These are phyloP conservation scores for Myoxocephalus aenaeus DNA, from an alignment of 2,797 vertebrate genomes.

Conservation along the genomic window DNA sequence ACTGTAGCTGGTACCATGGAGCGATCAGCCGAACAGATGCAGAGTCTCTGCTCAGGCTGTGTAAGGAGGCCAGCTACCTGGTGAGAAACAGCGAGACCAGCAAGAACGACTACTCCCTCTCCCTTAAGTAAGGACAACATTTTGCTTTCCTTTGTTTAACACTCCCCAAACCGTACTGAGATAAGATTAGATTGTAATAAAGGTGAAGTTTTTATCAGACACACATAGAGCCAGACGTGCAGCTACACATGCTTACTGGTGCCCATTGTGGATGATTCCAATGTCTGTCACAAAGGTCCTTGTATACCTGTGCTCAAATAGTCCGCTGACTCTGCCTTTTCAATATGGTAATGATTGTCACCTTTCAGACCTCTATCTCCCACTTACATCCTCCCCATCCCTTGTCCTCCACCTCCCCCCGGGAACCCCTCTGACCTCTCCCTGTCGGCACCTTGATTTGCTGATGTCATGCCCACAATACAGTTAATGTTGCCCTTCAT, in stretches of 20 bases:
- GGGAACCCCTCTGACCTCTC: slow-evolving; percentile 37
- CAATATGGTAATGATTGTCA: slow-evolving; percentile 62
- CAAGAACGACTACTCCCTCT: slow-evolving; percentile 98
- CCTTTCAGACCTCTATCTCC: slow-evolving; percentile 60
- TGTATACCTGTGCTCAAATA: slow-evolving; percentile 10
- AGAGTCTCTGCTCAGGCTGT: slow-evolving; percentile 94
- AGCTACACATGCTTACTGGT: neutral
- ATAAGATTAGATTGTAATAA: neutral
- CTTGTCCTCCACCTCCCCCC: slow-evolving; percentile 45
- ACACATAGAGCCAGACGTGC: neutral
- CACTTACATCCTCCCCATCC: slow-evolving; percentile 40
- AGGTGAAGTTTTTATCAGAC: neutral
- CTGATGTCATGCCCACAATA: slow-evolving; percentile 61
- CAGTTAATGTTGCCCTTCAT: slow-evolving; percentile 60
- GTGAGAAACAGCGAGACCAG: slow-evolving; percentile 99
- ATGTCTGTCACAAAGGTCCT: slow-evolving; percentile 3
- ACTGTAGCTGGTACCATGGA: slow-evolving; percentile 96
- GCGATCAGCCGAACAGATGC: slow-evolving; percentile 97
- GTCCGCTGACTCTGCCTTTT: slow-evolving; percentile 65
- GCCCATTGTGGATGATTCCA: neutral
- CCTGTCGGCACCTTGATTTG: slow-evolving; percentile 44
- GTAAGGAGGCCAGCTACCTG: slow-evolving; percentile 98
- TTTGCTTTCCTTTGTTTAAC: neutral
- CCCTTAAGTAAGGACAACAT: slow-evolving; percentile 91
- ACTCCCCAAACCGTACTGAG: neutral